Conservation (phyloP, 2,113 vertebrate genomes). For the Aix galericulata region DNA sequence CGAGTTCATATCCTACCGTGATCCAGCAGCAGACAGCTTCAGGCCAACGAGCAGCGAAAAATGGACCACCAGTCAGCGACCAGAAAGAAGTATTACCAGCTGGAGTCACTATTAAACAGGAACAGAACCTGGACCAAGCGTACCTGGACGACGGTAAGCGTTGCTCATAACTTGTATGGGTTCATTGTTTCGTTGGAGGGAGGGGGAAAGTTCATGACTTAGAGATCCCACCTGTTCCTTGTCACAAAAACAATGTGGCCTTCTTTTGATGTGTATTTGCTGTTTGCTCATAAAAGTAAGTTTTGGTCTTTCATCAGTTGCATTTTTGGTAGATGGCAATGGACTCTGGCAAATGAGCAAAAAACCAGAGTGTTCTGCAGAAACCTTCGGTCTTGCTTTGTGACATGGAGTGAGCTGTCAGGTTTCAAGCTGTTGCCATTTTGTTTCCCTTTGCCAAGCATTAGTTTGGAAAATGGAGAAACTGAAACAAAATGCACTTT, state of each 20-base stretch:
- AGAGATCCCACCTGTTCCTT: accelerated
- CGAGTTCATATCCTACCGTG: conserved; percentile 85
- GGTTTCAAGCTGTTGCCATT: not conserved
- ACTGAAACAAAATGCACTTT: conserved; percentile 29
- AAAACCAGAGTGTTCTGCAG: not conserved
- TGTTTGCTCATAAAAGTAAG: not conserved
- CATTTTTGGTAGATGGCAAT: not conserved
- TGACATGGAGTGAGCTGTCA: not conserved
- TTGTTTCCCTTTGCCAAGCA: conserved; percentile 20
- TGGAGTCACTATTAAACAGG: conserved; percentile 94
- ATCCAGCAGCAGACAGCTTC: conserved; percentile 91
- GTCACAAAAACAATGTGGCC: not conserved
- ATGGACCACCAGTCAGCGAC: conserved; percentile 76
- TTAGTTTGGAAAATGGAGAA: conserved; percentile 33
- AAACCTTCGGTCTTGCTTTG: not conserved
- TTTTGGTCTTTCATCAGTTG: not conserved
- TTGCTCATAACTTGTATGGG: not conserved
- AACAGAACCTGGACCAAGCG: conserved; percentile 95
- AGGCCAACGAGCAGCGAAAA: conserved; percentile 79
- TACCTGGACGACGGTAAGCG: conserved; percentile 95
- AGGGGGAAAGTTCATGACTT: not conserved
- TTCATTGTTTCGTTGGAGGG: not conserved
- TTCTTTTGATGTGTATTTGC: not conserved
- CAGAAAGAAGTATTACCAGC: conserved; percentile 77
- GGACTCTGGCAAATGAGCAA: not conserved